Percentiles rank a stretch among this genome's conserved stretches.
Conservation (phyloP, 2,113 vertebrate species). For the Choloepus hoffmanni region DNA sequence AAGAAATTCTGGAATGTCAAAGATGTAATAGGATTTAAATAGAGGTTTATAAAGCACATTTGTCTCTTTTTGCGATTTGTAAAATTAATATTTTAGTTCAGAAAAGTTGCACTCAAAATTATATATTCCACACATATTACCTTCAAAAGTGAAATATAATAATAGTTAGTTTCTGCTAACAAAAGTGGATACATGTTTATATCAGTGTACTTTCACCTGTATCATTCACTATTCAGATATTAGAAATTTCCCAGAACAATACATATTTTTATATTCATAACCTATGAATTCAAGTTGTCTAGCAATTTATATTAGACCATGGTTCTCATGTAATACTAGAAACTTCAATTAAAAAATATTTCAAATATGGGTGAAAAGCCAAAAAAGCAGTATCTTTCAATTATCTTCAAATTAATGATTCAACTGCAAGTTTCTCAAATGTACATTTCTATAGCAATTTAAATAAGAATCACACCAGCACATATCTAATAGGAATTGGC, state of each 20-base stretch:
- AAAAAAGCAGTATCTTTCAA: not conserved
- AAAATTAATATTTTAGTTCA: not conserved
- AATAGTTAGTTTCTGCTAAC: not conserved
- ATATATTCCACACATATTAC: not conserved
- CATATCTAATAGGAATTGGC: not conserved
- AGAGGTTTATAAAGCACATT: not conserved
- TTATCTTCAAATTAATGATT: conserved; percentile 58
- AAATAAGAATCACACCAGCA: conserved; percentile 21
- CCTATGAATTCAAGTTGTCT: not conserved
- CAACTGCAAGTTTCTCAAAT: conserved; percentile 16
- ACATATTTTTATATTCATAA: not conserved
- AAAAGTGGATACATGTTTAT: not conserved
- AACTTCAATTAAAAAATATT: conserved; percentile 10
- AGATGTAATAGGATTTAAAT: not conserved
- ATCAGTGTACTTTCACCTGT: not conserved
- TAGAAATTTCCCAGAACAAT: not conserved
- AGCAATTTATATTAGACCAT: not conserved
- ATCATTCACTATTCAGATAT: not conserved
- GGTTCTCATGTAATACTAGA: not conserved
- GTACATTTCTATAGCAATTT: conserved; percentile 14
- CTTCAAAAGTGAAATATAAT: not conserved
- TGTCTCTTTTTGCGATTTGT: not conserved
- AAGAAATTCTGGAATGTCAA: not conserved
- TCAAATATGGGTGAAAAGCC: not conserved
- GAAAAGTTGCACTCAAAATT: not conserved